Base-by-base conservation (phyloP, 37 sponge, comb jelly and placozoan genomes). In the Crambe crambe region DNA sequence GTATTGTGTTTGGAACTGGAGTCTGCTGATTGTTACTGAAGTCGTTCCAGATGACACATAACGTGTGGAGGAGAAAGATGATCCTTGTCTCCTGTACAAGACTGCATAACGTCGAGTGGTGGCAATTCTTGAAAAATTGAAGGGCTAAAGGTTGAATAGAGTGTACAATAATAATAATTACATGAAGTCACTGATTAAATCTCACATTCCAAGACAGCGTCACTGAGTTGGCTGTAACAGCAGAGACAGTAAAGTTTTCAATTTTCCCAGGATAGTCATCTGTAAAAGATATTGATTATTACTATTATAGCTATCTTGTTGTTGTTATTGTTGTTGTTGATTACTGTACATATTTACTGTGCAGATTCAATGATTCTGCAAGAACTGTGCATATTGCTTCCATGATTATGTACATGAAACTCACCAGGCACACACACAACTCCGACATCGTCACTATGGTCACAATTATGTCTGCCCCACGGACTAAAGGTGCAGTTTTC, bases 401-500 rank as follows among this genome's bases (percentile, higher is more conserved):
- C n/a, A n/a, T n/a, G n/a, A n/a, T n/a, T n/a, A n/a, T n/a, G n/a
- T n/a, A n/a, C n/a, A n/a, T 61, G 6, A 70, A 1, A 41, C 66
- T 31, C 3, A 65, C 82, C 74, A 73, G 82, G 73, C n/a, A 0
- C 37, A 35, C 86, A 85, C 1, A 80, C 40, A 17, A 85, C 80
- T 36, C 67, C 73, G 23, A 78, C 80, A 70, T 85, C 86, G 17
- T 70, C 66, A 59, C 30, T 44, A n/a, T 85, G 86, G 0, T 30
- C 36, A 60, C 80, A 78, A 43, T 69, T 78, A 31, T 69, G 67
- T 10, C 41, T 69, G 1, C 85, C 85, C 85, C 85, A 84, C 3
- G 68, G 63, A 36, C 31, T 59, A 37, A 35, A 42, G 29, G n/a
- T 43, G 56, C 86, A 85, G 15, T 85, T 30, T 8, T 78, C 74